These are phyloP conservation scores for Sebastes itinus DNA, from an alignment of 2,797 vertebrate genomes.

Conservation along the genomic window DNA sequence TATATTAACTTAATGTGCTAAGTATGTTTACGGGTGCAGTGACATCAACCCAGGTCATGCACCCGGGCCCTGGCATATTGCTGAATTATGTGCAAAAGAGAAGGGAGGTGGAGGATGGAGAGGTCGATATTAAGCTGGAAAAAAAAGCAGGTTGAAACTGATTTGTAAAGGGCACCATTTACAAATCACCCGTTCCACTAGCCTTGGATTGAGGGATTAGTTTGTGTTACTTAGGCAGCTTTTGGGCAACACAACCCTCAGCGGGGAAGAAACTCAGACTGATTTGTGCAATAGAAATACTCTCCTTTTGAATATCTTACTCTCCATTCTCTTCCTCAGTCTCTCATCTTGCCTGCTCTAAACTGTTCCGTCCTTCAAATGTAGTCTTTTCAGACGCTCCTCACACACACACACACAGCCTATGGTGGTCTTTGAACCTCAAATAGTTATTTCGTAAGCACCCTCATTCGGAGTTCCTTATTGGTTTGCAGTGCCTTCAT, in stretches of 20 bases:
- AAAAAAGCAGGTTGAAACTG: conserved; percentile 80
- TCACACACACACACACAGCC: conserved; percentile 10
- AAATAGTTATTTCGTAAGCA: conserved; percentile 57
- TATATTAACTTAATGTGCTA: conserved; percentile 45
- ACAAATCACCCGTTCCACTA: conserved; percentile 87
- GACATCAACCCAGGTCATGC: conserved; percentile 16
- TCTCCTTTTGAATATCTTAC: background rate
- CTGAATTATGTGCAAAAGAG: background rate
- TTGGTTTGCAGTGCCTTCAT: conserved; percentile 55
- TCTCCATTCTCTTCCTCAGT: background rate
- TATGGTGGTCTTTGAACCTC: conserved; percentile 49
- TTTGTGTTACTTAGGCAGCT: conserved; percentile 85
- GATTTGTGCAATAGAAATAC: conserved; percentile 72
- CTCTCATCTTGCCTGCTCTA: background rate
- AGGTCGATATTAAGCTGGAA: background rate
- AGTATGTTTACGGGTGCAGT: conserved; percentile 34
- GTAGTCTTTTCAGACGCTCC: conserved; percentile 9
- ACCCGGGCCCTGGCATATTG: conserved; percentile 7
- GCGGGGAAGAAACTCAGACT: conserved; percentile 71
- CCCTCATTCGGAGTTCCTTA: conserved; percentile 47
- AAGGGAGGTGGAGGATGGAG: background rate
- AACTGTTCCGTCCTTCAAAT: conserved; percentile 12
- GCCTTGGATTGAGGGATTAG: conserved; percentile 88
- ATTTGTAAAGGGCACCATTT: conserved; percentile 91
- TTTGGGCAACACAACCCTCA: conserved; percentile 85